phyloP scores from a whole-genome alignment of 2,888 invertebrate species.

The Scaptomyza parva region DNA sequence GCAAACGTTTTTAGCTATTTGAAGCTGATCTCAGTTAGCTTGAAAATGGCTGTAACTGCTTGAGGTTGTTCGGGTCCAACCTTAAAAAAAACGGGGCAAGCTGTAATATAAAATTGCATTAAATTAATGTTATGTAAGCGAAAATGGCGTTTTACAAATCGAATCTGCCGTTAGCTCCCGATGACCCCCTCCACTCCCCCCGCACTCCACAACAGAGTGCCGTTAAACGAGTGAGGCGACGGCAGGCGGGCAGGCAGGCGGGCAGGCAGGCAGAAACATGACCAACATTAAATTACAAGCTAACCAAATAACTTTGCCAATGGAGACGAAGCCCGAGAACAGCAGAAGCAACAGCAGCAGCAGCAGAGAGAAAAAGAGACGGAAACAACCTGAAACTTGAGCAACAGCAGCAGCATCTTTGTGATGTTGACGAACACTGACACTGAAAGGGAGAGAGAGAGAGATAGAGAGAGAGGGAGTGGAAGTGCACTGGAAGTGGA shows the following conservation, averaged over 20 bases:
- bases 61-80: conserved; percentile 38
- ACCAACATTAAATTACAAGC: conserved; percentile 71
- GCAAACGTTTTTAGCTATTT: neutral
- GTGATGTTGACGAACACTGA: conserved; percentile 1
- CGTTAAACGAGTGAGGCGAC: conserved; percentile 43
- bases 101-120: conserved; percentile 57
- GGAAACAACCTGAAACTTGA: neutral
- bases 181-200: neutral
- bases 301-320: conserved; percentile 51
- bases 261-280: conserved; percentile 31
- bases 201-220: neutral
- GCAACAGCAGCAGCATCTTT: conserved; percentile 4
- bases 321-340: conserved; percentile 21
- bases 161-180: conserved; percentile 55
- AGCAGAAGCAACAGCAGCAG: conserved; percentile 6
- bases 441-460: neutral
- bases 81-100: conserved; percentile 23
- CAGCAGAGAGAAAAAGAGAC: neutral
- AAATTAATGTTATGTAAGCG: conserved; percentile 73
- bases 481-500: neutral
- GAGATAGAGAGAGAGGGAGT: neutral
- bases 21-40: neutral
- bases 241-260: conserved; percentile 23
- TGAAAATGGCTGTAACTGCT: neutral
- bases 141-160: conserved; percentile 73